A percentile compares a stretch with the other conserved stretches of the same genome.
Evolutionary conservation across 2,888 invertebrate species (phyloP).

Genomic region (Pandemis cinnamomeana): DNA sequence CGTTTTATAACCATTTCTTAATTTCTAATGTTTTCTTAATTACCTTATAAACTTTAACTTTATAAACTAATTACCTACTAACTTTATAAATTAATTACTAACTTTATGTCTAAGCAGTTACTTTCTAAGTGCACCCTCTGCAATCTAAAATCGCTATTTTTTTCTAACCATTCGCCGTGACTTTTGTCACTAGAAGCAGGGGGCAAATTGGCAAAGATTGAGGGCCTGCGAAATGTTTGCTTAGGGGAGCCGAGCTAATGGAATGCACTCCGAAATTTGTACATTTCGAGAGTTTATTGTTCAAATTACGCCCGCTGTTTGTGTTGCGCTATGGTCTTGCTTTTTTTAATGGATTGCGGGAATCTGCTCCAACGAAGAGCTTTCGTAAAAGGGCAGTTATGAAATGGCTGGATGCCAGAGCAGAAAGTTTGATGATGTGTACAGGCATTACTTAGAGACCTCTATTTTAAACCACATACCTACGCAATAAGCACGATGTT

Average conservation of each 20-base stretch:
- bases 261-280: slow-evolving; percentile 56
- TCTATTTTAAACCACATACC: background rate
- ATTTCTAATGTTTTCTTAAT: background rate
- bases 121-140: background rate
- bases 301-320: slow-evolving; percentile 31
- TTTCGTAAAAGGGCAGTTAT: slow-evolving; percentile 6
- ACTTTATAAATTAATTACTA: too few species aligned
- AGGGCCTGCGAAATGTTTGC: slow-evolving; percentile 38
- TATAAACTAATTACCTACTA: too few species aligned
- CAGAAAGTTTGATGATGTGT: slow-evolving; percentile 1
- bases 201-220: slow-evolving; percentile 40
- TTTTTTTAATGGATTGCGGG: slow-evolving; percentile 32
- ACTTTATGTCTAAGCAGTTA: background rate
- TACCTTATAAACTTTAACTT: too few species aligned
- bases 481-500: background rate
- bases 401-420: slow-evolving; percentile 3
- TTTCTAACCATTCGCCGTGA: slow-evolving; percentile 29
- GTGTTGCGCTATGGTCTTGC: slow-evolving; percentile 24
- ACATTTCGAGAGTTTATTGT: slow-evolving; percentile 40
- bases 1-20: background rate
- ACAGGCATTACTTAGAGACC: background rate
- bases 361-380: slow-evolving; percentile 4
- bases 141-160: slow-evolving; percentile 10
- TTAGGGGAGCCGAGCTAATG: slow-evolving; percentile 51
- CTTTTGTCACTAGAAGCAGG: slow-evolving; percentile 29